phyloP scores from a whole-genome alignment of 2,113 vertebrate genomes.

The Ceyx margarethae region DNA sequence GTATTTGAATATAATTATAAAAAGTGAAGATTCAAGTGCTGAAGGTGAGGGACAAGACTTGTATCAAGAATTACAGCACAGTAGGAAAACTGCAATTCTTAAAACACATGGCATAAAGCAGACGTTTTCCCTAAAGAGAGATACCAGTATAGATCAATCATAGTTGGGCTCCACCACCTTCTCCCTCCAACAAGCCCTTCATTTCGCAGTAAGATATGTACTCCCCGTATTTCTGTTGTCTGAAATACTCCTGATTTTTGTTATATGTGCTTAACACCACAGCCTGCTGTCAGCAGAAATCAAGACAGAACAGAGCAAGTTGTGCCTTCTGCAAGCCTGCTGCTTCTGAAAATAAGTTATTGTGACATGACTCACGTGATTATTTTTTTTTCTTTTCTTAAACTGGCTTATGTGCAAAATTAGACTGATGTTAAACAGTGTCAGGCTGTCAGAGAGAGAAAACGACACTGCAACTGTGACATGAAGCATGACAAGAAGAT shows the following conservation, averaged over 20 bases:
- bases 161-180: background rate
- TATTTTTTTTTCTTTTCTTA: background rate
- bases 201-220: background rate
- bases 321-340: slow-evolving; percentile 60
- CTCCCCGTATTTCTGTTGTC: slow-evolving; percentile 27
- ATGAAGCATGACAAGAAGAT: slow-evolving; percentile 52
- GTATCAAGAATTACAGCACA: background rate
- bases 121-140: background rate
- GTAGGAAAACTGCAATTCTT: background rate
- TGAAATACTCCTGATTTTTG: slow-evolving; percentile 45
- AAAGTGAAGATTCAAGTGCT: background rate
- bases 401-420: slow-evolving; percentile 46
- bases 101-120: background rate
- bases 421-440: slow-evolving; percentile 61
- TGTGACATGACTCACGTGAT: slow-evolving; percentile 55
- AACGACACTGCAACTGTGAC: slow-evolving; percentile 42
- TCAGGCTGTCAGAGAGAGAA: slow-evolving; percentile 55
- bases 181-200: background rate
- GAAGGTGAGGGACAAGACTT: background rate
- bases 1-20: background rate
- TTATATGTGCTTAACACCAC: slow-evolving; percentile 44
- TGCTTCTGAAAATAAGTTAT: slow-evolving; percentile 64
- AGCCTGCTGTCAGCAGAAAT: slow-evolving; percentile 67
- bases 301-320: slow-evolving; percentile 57
- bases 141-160: background rate